Conservation (phyloP, 2,797 vertebrate genomes). For the Sparus aurata region DNA sequence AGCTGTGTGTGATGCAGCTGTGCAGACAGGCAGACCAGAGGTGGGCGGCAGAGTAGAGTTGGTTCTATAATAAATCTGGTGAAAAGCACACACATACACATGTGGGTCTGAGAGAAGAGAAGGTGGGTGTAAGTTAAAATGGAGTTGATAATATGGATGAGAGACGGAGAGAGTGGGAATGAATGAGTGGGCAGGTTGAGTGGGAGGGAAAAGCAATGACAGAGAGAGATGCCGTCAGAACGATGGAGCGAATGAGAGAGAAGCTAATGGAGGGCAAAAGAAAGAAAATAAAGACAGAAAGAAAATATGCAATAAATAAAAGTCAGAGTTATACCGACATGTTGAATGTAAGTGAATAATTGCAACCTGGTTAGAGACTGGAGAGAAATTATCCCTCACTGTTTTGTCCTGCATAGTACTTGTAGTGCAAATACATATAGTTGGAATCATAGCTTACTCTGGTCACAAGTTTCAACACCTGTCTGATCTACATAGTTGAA, state of each 20-base stretch:
- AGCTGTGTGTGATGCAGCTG: slow-evolving; percentile 13
- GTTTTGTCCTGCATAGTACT: background rate
- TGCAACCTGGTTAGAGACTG: background rate
- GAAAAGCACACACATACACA: slow-evolving; percentile 9
- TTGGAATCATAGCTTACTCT: background rate
- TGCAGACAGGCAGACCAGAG: slow-evolving; percentile 37
- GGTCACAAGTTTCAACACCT: slow-evolving; percentile 11
- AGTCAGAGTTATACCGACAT: background rate
- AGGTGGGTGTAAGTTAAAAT: slow-evolving; percentile 40
- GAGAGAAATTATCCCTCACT: background rate
- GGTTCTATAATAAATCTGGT: slow-evolving; percentile 46
- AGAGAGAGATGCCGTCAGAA: background rate
- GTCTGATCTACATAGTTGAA: slow-evolving; percentile 47
- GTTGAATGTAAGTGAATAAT: background rate
- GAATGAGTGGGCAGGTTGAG: slow-evolving; percentile 36
- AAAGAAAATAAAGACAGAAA: background rate
- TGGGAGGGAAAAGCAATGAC: slow-evolving; percentile 11
- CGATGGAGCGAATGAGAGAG: slow-evolving; percentile 2
- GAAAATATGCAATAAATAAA: background rate
- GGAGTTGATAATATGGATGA: slow-evolving; percentile 33
- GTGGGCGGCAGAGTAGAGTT: slow-evolving; percentile 2
- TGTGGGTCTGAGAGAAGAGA: slow-evolving; percentile 37
- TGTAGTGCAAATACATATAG: too few relatives aligned
- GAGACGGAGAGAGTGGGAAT: slow-evolving; percentile 22
- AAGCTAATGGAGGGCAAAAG: background rate